Conservation (phyloP, 2,797 vertebrate species). For the Glyptemys insculpta region DNA sequence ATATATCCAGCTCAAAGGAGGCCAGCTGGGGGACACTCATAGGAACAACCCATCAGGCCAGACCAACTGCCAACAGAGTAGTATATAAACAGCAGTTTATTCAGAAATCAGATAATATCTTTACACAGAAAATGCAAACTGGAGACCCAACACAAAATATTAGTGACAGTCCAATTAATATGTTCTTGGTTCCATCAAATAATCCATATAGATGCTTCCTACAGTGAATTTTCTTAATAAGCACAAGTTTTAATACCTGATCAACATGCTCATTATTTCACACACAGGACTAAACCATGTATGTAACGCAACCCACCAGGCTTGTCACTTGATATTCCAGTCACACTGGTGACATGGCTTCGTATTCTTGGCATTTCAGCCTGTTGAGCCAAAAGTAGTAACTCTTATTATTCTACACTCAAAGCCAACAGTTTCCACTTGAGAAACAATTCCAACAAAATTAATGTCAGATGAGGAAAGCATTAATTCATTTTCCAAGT, state of each 20-base stretch:
- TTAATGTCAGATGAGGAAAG: slow-evolving; percentile 66
- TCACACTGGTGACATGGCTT: slow-evolving; percentile 63
- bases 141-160: slow-evolving; percentile 58
- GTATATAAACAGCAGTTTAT: not conserved
- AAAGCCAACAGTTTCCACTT: slow-evolving; percentile 74
- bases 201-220: slow-evolving; percentile 45
- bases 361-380: slow-evolving; percentile 71
- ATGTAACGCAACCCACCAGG: slow-evolving; percentile 1
- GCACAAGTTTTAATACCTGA: slow-evolving; percentile 36
- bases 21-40: not conserved
- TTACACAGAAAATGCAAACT: slow-evolving; percentile 3
- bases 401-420: slow-evolving; percentile 62
- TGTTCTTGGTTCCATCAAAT: slow-evolving; percentile 27
- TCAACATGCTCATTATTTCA: slow-evolving; percentile 41
- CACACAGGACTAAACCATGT: not conserved
- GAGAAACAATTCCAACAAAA: slow-evolving; percentile 77
- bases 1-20: not conserved
- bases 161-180: slow-evolving; percentile 60
- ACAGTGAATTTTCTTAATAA: slow-evolving; percentile 41
- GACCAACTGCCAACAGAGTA: not conserved
- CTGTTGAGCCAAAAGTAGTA: slow-evolving; percentile 70
- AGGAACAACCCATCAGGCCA: not conserved
- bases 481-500: slow-evolving; percentile 74
- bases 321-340: slow-evolving; percentile 72
- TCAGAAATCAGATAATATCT: slow-evolving; percentile 20